These are phyloP conservation scores for Stegodyphus dumicola DNA, from an alignment of 1,140 invertebrate genomes.

Conservation along the genomic window DNA sequence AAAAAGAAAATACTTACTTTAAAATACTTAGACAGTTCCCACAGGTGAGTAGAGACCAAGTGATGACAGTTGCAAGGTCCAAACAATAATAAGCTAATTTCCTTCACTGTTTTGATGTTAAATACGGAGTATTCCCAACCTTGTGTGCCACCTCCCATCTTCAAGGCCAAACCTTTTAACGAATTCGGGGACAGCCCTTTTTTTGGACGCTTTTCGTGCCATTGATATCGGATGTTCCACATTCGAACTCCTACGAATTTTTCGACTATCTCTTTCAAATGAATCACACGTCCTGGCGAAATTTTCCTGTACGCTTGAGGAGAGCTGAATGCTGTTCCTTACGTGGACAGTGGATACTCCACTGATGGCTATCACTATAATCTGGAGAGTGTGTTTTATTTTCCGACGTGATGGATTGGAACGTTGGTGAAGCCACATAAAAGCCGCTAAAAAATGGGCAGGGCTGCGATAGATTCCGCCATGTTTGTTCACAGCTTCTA, in stretches of 20 bases:
- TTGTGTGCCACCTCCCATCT: not conserved
- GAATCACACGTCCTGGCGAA: not conserved
- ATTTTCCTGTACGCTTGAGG: not conserved
- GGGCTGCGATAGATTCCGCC: not conserved
- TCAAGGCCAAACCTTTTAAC: slow-evolving; percentile 11
- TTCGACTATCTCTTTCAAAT: not conserved
- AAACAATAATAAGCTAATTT: too few species aligned
- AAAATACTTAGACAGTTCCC: too few species aligned
- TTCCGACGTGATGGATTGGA: not conserved
- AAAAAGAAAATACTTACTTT: too few species aligned
- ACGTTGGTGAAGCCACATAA: not conserved
- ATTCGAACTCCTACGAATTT: slow-evolving; percentile 13
- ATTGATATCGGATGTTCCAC: slow-evolving; percentile 11
- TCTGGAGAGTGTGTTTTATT: not conserved
- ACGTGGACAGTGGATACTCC: not conserved
- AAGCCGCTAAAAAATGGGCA: too few species aligned
- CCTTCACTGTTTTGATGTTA: not conserved
- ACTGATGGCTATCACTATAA: not conserved
- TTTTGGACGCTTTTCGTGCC: slow-evolving; percentile 17
- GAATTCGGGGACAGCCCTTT: slow-evolving; percentile 2
- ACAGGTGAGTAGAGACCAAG: too few species aligned
- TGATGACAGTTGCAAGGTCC: too few species aligned
- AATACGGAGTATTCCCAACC: not conserved
- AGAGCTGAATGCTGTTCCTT: not conserved
- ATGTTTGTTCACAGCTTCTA: not conserved